Percentiles rank a stretch among this genome's conserved stretches.
Conservation (phyloP, 2,888 invertebrate genomes). For the Clitarchus hookeri region DNA sequence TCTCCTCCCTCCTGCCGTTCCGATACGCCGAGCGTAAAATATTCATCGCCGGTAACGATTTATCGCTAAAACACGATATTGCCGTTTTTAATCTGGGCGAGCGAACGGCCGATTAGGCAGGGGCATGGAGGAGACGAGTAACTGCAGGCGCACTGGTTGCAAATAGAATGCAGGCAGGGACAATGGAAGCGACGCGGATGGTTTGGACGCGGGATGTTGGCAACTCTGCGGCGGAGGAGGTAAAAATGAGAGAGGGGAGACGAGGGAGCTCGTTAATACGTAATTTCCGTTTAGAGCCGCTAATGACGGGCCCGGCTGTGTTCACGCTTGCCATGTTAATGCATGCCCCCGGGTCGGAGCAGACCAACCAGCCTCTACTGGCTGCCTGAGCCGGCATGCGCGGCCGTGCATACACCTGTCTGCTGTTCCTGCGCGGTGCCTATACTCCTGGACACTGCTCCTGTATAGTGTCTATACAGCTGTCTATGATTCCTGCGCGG, state of each 20-base stretch:
- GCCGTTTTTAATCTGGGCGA: not conserved
- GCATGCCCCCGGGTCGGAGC: not conserved
- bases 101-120: too few species aligned
- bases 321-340: conserved; percentile 14
- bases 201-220: not conserved
- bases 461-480: too few species aligned
- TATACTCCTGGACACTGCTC: too few species aligned
- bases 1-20: not conserved
- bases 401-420: not conserved
- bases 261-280: conserved; percentile 32
- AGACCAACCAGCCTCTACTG: not conserved
- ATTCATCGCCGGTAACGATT: not conserved
- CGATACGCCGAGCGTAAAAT: not conserved
- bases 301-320: not conserved
- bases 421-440: not conserved
- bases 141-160: conserved; percentile 2
- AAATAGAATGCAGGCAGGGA: not conserved
- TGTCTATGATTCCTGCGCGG: too few species aligned
- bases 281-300: conserved; percentile 34
- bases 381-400: not conserved
- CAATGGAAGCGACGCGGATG: not conserved
- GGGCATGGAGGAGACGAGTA: not conserved
- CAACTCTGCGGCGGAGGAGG: not conserved
- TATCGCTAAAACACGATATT: not conserved
- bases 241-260: conserved; percentile 11